A percentile compares a stretch with the other conserved stretches of the same genome.
Evolutionary conservation across 1,140 invertebrate species (phyloP).

Genomic region (Semibalanus balanoides): DNA sequence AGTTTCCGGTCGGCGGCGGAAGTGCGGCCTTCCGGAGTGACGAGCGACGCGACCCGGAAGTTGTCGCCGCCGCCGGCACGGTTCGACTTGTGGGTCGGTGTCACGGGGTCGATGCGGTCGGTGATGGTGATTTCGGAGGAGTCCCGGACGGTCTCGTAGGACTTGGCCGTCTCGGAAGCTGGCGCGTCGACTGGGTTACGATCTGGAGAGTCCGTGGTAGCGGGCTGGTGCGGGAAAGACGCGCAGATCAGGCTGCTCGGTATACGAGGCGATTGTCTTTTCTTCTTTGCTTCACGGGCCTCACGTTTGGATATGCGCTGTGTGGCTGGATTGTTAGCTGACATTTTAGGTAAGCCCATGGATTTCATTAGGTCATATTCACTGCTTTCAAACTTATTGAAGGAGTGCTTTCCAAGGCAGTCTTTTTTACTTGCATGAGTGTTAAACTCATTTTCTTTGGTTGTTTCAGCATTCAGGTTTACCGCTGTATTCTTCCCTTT

Average conservation of each 20-base stretch:
- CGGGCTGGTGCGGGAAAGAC: not conserved
- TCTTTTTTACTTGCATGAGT: not conserved
- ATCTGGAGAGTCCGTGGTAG: not conserved
- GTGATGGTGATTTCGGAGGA: not conserved
- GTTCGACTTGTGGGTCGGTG: not conserved
- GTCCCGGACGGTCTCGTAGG: not conserved
- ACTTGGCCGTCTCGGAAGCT: not conserved
- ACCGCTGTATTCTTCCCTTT: not conserved
- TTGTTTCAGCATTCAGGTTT: not conserved
- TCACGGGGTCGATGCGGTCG: not conserved
- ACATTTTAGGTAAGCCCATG: no score
- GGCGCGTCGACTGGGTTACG: not conserved
- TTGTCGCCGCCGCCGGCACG: not conserved
- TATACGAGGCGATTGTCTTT: not conserved
- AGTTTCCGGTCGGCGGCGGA: not conserved
- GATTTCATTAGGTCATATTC: no score
- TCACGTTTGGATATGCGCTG: not conserved
- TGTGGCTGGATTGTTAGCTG: no score
- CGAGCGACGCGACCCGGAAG: not conserved
- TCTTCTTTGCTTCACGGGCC: not conserved
- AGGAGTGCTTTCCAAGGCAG: not conserved
- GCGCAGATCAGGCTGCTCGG: not conserved
- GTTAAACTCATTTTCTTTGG: not conserved
- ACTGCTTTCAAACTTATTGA: no score
- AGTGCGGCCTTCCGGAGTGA: not conserved